These are phyloP conservation scores for Cossypha heuglini DNA, from an alignment of 2,797 vertebrate species.

Conservation along the genomic window DNA sequence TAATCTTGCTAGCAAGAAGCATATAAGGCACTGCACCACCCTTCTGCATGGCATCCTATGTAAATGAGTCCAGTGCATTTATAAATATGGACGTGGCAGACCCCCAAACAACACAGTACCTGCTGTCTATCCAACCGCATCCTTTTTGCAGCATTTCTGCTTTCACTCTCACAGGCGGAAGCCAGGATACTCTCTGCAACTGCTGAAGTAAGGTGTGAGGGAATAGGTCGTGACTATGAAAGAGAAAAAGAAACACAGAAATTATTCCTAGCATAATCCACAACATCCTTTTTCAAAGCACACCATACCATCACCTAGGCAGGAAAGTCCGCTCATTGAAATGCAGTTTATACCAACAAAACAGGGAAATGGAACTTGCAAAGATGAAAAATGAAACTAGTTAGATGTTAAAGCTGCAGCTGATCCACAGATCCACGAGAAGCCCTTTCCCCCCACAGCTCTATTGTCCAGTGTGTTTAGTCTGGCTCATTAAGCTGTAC, in stretches of 20 bases:
- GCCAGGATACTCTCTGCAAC: constrained; percentile 87
- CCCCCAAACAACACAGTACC: constrained; percentile 69
- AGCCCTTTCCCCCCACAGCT: constrained; percentile 47
- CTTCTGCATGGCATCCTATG: not conserved
- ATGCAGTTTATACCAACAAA: constrained; percentile 70
- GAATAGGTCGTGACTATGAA: constrained; percentile 84
- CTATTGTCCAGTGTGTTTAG: constrained; percentile 43
- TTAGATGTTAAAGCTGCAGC: constrained; percentile 65
- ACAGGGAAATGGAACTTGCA: constrained; percentile 75
- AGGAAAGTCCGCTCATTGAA: constrained; percentile 58
- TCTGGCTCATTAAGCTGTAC: constrained; percentile 53
- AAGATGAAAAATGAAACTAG: constrained; percentile 77
- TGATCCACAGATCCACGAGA: constrained; percentile 53
- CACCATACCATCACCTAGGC: constrained; percentile 25
- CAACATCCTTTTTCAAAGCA: constrained; percentile 11
- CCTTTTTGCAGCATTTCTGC: constrained; percentile 85
- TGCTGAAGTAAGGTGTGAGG: constrained; percentile 86
- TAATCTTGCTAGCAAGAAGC: not conserved
- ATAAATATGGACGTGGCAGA: not conserved
- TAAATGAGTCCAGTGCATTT: not conserved
- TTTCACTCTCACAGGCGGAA: constrained; percentile 85
- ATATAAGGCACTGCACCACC: not conserved
- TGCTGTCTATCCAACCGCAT: constrained; percentile 84
- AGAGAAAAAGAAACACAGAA: constrained; percentile 68
- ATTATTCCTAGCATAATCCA: constrained; percentile 67